Base-by-base conservation (phyloP, 2,888 invertebrate species). In the Heliconius sara region DNA sequence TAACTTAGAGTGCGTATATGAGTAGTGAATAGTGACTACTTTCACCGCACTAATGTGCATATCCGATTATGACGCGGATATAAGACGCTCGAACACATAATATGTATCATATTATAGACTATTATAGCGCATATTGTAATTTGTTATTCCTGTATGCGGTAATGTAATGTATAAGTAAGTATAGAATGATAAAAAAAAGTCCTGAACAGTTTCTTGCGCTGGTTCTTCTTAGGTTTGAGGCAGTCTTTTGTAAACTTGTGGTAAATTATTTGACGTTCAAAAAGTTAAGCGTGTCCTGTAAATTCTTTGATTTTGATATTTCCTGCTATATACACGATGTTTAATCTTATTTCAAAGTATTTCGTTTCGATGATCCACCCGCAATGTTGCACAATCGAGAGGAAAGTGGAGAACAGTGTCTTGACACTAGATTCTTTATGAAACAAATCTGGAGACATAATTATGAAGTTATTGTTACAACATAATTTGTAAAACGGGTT, bases 21-120 rank as follows among this genome's bases (percentile, higher is more conserved):
- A 52, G 52, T 52, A 47, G 43, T 47, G 43, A 47, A 10, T 47
- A 52, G 52, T 52, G 52, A 22, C 43, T 72, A 81, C 81, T 83
- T 83, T 81, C 83, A 80, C 81, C 70, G 77, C 78, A 47, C 52
- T 75, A 73, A 79, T 79, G 79, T 75, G 79, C 67, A 79, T 66
- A 79, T 79, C 79, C 79, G 79, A 79, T 79, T 79, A 79, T 75
- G 78, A 79, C 60, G 75, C 79, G 79, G 79, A 79, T 74, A 68
- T 60, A 67, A 67, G 67, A 10, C 57, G 66, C 65, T 57, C n/a
- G 30, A 34, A n/a, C 22, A 73, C 60, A 43, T 75, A 67, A 75
- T 68, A 68, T 70, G 70, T 70, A 70, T 70, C 70, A 47, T 25
- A 70, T 68, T 52, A 68, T 47, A 70, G 2, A 25, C 16, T 43